Percentiles rank a stretch among this genome's conserved stretches.
Conservation (phyloP, 1,140 invertebrate genomes). For the Hormaphis cornu region DNA sequence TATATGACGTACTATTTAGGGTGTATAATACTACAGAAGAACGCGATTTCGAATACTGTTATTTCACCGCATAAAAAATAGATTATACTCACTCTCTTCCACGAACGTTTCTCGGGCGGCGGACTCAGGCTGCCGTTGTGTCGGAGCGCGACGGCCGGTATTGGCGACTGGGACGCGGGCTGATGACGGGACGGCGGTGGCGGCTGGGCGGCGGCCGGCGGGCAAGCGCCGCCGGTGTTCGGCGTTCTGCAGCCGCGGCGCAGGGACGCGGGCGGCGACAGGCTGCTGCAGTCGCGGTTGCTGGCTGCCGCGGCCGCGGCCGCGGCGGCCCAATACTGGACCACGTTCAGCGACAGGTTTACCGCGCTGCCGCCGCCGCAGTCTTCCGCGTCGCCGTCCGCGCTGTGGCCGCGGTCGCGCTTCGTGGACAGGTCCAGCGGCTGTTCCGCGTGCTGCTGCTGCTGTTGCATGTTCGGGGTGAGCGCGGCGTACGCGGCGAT, state of each 20-base stretch:
- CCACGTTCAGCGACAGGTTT: constrained; percentile 39
- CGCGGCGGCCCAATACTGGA: constrained; percentile 18
- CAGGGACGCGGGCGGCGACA: constrained; percentile 45
- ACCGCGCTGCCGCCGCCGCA: constrained; percentile 34
- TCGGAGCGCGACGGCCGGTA: constrained; percentile 41
- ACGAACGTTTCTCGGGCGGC: constrained; percentile 50
- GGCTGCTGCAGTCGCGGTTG: constrained; percentile 42
- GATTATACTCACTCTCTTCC: constrained; percentile 43
- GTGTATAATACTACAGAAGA: too few relatives aligned
- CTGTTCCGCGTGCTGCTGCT: constrained; percentile 50
- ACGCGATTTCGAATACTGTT: too few relatives aligned
- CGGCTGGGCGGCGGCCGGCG: not conserved
- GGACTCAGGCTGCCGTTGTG: constrained; percentile 49
- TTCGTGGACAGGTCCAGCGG: constrained; percentile 83
- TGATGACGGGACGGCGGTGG: constrained; percentile 8
- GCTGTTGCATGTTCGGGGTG: not conserved
- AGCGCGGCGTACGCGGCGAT: constrained; percentile 40
- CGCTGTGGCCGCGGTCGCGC: constrained; percentile 46
- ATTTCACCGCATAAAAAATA: not conserved
- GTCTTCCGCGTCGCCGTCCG: constrained; percentile 39
- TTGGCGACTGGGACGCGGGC: constrained; percentile 44
- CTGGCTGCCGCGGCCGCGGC: constrained; percentile 14
- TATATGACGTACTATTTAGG: too few relatives aligned
- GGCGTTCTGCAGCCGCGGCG: not conserved
- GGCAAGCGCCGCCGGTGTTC: constrained; percentile 41